Percentiles rank a stretch among this genome's conserved stretches.
Conservation (phyloP, 2,888 invertebrate genomes). For the Drosophila prolongata region DNA sequence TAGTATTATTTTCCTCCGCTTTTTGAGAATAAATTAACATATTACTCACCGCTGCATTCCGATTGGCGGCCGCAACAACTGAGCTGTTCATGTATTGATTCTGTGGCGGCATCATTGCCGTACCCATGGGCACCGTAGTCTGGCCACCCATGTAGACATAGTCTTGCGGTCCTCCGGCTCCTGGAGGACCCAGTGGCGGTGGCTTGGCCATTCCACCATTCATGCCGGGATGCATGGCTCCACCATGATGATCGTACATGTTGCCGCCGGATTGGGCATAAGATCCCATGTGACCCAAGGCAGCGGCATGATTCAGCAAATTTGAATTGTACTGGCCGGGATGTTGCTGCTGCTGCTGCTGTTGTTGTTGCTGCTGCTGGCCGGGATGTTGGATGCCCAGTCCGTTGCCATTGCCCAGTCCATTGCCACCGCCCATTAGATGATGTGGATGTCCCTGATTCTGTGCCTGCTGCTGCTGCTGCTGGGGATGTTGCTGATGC, state of each 20-base stretch:
- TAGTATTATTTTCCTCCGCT: no score
- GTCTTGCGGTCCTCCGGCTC: conserved; percentile 80
- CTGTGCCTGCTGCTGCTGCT: conserved; percentile 81
- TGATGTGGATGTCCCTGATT: conserved; percentile 86
- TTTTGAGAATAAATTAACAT: background rate
- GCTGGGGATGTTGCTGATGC: conserved; percentile 85
- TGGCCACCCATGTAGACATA: conserved; percentile 84
- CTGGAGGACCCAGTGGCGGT: conserved; percentile 62
- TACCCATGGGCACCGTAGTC: conserved; percentile 79
- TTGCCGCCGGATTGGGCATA: conserved; percentile 82
- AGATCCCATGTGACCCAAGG: conserved; percentile 81
- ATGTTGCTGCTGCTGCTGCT: conserved; percentile 60
- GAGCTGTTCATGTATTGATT: conserved; percentile 84
- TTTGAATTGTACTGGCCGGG: conserved; percentile 82
- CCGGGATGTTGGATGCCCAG: conserved; percentile 84
- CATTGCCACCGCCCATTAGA: conserved; percentile 78
- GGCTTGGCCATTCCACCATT: conserved; percentile 81
- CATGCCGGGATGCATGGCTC: conserved; percentile 80
- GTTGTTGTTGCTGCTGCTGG: conserved; percentile 83
- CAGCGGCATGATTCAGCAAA: conserved; percentile 83
- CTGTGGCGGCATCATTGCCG: conserved; percentile 82
- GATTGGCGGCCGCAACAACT: conserved; percentile 82
- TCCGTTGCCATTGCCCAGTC: conserved; percentile 85
- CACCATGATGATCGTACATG: conserved; percentile 83
- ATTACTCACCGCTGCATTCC: conserved; percentile 84